These are phyloP conservation scores for Caranx ignobilis DNA, from an alignment of 2,113 vertebrate genomes.

Conservation along the genomic window DNA sequence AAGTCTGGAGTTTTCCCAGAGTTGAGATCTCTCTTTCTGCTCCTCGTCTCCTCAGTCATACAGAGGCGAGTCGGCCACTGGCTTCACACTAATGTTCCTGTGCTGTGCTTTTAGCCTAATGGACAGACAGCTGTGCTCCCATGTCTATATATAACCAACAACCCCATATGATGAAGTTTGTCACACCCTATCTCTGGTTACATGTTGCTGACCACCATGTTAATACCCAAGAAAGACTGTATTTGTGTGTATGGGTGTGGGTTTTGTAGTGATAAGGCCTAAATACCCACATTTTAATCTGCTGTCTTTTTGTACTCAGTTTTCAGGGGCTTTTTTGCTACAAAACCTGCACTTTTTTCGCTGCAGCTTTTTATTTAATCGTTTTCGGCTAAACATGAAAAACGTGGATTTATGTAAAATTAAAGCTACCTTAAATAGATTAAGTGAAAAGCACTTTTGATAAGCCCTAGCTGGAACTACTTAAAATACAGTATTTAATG, in stretches of 20 bases:
- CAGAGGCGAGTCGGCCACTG: conserved; percentile 20
- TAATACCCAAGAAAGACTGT: conserved; percentile 5
- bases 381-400: conserved; percentile 26
- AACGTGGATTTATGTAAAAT: conserved; percentile 42
- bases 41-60: not conserved
- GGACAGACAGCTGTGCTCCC: conserved; percentile 78
- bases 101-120: conserved; percentile 76
- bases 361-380: conserved; percentile 32
- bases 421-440: conserved; percentile 62
- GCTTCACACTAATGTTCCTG: conserved; percentile 26
- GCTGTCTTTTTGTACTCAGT: conserved; percentile 7
- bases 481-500: conserved; percentile 60
- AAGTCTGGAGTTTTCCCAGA: not conserved
- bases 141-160: conserved; percentile 79
- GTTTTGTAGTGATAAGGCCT: not conserved
- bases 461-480: conserved; percentile 49
- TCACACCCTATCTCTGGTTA: conserved; percentile 41
- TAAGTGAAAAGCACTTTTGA: conserved; percentile 55
- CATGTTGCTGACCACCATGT: conserved; percentile 30
- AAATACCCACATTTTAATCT: conserved; percentile 39
- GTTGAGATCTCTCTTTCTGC: conserved; percentile 7
- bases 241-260: not conserved
- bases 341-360: conserved; percentile 17
- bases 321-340: conserved; percentile 13
- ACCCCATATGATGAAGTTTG: conserved; percentile 65